A percentile compares a stretch with the other conserved stretches of the same genome.
Conservation (phyloP, 2,888 invertebrate genomes). For the Dolichomitus sp. region DNA sequence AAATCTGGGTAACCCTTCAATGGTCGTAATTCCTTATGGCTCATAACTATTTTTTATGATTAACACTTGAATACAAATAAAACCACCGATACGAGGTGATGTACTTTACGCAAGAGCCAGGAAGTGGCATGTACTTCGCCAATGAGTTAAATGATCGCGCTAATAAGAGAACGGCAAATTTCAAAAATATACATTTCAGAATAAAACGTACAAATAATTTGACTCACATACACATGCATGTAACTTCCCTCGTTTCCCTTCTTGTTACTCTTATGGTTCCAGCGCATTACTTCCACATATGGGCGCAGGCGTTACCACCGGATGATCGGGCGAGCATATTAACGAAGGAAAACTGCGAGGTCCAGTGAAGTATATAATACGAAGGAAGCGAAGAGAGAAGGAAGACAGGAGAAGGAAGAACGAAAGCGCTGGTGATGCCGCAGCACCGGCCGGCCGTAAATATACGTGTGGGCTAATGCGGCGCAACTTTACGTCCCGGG, state of each 20-base stretch:
- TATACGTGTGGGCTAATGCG: slow-evolving; percentile 81
- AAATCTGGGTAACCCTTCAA: background rate
- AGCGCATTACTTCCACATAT: slow-evolving; percentile 58
- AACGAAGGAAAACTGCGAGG: slow-evolving; percentile 17
- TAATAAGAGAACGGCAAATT: background rate
- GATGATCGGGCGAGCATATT: slow-evolving; percentile 1
- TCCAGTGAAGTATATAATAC: slow-evolving; percentile 19
- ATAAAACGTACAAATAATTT: slow-evolving; percentile 8
- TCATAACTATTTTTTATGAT: background rate
- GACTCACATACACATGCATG: background rate
- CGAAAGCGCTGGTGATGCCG: slow-evolving; percentile 40
- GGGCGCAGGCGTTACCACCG: slow-evolving; percentile 32
- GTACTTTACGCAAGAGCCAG: background rate
- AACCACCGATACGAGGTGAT: background rate
- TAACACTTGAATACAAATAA: background rate
- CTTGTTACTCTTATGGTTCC: slow-evolving; percentile 7
- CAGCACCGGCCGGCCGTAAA: slow-evolving; percentile 76
- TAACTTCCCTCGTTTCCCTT: background rate
- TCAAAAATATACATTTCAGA: background rate
- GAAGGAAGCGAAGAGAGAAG: slow-evolving; percentile 57
- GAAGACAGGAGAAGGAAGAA: slow-evolving; percentile 37
- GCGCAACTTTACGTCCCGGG: slow-evolving; percentile 78
- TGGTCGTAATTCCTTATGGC: background rate
- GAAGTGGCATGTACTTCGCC: background rate
- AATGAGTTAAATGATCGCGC: background rate